Base-by-base conservation (phyloP, 2,797 vertebrate species). In the Argentina silus region DNA sequence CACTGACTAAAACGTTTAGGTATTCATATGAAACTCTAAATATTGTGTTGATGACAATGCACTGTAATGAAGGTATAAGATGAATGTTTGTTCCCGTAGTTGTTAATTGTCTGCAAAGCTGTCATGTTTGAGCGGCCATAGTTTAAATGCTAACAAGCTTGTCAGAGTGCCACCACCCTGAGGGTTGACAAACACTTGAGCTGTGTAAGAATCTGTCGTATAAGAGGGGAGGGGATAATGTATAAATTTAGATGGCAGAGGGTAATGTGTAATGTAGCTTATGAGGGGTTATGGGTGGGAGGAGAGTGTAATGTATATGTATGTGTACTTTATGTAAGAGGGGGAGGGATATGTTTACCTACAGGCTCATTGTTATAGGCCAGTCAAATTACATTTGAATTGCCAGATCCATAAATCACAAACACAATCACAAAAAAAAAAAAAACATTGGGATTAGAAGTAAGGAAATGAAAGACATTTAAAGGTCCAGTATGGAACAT, bases 11-110 rank as follows among this genome's bases (percentile, higher is more conserved):
- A 47, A 47, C 64, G 8, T 67, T 67, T 67, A 55, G n/a, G 50
- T 43, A 15, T 68, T 27, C 9, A 68, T 27, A 68, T 19, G 23
- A 1, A 53, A 17, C 66, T 10, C 23, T 15, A 55, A 55, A 42
- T 42, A 53, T n/a, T 11, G 27, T 27, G 66, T 43, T 53, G 15
- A n/a, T 60, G 68, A 70, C 42, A 36, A 36, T 36, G 27, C 27
- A 69, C 21, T 57, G 6, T 69, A 45, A 70, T 59, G 43, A 70
- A 47, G 68, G 67, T 43, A 15, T 55, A 56, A 67, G 21, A 67
- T 7, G 11, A 17, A 44, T 19, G 51, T 55, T 44, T 45, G 56
- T 70, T 70, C 67, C 47, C 7, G 23, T 70, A 14, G 50, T 19
- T 44, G 61, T 44, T 65, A 19, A 55, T 72, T 55, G 51, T 65